Evolutionary conservation across 2,113 vertebrate genomes (phyloP), one percentile per base, ranked within the genome.

Genomic region (Corythaixoides concolor): DNA sequence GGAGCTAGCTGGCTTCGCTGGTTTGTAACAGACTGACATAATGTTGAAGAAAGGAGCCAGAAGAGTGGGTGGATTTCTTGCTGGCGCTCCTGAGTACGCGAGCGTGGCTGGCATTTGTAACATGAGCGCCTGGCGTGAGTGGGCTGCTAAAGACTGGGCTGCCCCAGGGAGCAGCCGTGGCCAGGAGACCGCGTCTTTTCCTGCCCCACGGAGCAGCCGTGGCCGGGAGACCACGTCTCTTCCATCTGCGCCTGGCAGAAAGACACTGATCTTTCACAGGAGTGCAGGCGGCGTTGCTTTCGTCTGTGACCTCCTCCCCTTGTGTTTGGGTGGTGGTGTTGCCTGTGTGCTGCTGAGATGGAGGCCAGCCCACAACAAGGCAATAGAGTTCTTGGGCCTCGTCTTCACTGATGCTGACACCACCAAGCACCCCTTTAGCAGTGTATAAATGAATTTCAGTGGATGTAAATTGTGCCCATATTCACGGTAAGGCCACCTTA

Each of bases 41-140:
- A 39, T 6, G 72, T 35, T 68, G 72, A 35, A 69, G 92, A 49
- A 76, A 67, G 75, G 41, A 86, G 86, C 75, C 83, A 76, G 79
- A 43, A n/a, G 79, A 53, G 85, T 15, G 56, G 88, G 82, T 18
- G 90, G 83, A 35, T 58, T 8, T 24, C 43, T 85, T n/a, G 78
- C 75, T 53, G 90, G 76, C 0, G 1, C 37, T 35, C 6, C 66
- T 0, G 4, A 35, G 30, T 5, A 11, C 0, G 0, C 0, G 3
- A 76, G 55, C 2, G 0, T 33, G 68, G 87, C 81, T 78, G 50
- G 64, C 50, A 9, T 21, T 52, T 15, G 68, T 26, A 15, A 32
- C 19, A 5, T 0, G 41, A 43, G 49, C 0, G 8, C 49, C 1
- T 43, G 0, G 35, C 3, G 26, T 1, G 17, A 23, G 60, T 4